A percentile compares a stretch with the other conserved stretches of the same genome.
phyloP scores from a whole-genome alignment of 2,888 invertebrate species.

The Theretra japonica region DNA sequence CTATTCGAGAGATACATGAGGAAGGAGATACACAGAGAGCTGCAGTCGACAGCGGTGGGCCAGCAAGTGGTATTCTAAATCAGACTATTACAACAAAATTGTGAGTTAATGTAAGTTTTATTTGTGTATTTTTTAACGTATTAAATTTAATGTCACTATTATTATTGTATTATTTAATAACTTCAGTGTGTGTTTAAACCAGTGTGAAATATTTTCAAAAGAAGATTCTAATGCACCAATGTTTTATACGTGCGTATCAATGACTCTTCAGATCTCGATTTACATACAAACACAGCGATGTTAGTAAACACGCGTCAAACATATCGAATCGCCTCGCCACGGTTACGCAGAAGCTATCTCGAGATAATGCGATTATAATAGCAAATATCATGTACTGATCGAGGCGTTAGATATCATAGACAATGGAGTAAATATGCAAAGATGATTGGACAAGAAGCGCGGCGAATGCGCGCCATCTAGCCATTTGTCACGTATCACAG shows the following conservation, averaged over 20 bases:
- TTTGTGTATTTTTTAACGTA: background rate
- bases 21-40: slow-evolving; percentile 51
- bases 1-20: slow-evolving; percentile 49
- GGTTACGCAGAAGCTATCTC: slow-evolving; percentile 36
- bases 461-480: slow-evolving; percentile 27
- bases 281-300: slow-evolving; percentile 27
- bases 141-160: background rate
- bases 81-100: no score
- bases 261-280: slow-evolving; percentile 8
- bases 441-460: slow-evolving; percentile 22
- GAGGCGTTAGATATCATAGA: slow-evolving; percentile 27
- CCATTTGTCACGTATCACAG: slow-evolving; percentile 7
- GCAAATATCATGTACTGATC: slow-evolving; percentile 37
- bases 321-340: slow-evolving; percentile 31
- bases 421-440: slow-evolving; percentile 14
- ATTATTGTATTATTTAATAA: background rate
- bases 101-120: background rate
- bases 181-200: background rate
- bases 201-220: no score
- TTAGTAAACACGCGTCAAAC: slow-evolving; percentile 34
- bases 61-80: slow-evolving; percentile 35
- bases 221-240: no score
- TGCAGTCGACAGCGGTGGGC: slow-evolving; percentile 36
- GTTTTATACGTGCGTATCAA: slow-evolving; percentile 11
- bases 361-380: slow-evolving; percentile 58